phyloP scores from a whole-genome alignment of 1,140 invertebrate genomes.

The Mylabris phalerata region DNA sequence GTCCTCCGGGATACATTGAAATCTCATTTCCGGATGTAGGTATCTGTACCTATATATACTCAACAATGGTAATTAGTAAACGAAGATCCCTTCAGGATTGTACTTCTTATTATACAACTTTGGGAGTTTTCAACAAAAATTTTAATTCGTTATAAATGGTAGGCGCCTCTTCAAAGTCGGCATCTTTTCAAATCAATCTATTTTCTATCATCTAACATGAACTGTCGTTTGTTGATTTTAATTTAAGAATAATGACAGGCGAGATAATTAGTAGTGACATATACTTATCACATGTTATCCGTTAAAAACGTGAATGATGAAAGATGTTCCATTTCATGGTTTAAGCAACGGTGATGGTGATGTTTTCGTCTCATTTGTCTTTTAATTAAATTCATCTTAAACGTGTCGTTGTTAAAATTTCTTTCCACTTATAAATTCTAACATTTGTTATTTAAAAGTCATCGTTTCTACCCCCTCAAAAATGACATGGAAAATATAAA shows the following conservation, averaged over 20 bases:
- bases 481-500: too few relatives aligned
- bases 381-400: conserved; percentile 7
- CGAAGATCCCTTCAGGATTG: conserved; percentile 18
- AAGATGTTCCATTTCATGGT: conserved; percentile 9
- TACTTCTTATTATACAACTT: too few relatives aligned
- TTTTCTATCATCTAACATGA: too few relatives aligned
- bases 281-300: conserved; percentile 8
- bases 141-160: too few relatives aligned
- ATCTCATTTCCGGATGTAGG: conserved; percentile 38
- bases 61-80: conserved; percentile 34
- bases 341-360: neutral
- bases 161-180: too few relatives aligned
- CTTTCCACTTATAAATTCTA: neutral
- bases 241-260: conserved; percentile 3
- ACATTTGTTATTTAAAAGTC: too few relatives aligned
- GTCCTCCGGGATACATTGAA: conserved; percentile 41
- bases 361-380: conserved; percentile 10
- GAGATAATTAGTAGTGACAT: conserved; percentile 11
- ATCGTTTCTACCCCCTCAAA: too few relatives aligned
- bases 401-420: conserved; percentile 1
- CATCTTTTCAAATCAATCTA: too few relatives aligned
- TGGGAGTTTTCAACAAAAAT: too few relatives aligned
- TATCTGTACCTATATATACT: conserved; percentile 9
- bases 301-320: conserved; percentile 1
- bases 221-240: conserved; percentile 3